Evolutionary conservation across 23 tunicate genomes (phyloP).

Genomic region (Clavelina lepadiformis): DNA sequence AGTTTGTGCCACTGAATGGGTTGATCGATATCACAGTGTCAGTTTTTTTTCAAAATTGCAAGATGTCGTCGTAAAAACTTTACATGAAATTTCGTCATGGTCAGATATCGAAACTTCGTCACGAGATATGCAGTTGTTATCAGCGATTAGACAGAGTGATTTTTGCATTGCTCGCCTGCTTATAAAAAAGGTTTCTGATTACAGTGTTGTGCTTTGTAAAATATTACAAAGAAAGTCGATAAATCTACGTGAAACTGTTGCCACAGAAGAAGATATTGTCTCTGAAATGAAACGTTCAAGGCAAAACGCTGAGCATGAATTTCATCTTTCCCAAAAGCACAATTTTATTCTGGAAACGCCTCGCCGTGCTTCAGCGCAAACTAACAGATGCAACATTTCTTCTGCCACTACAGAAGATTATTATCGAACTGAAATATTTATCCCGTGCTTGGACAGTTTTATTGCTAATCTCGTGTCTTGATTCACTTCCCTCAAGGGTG

Average conservation of each 20-base stretch:
- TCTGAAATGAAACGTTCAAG: not conserved
- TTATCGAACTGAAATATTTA: constrained; percentile 3
- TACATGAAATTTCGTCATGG: constrained; percentile 12
- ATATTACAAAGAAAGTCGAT: constrained; percentile 1
- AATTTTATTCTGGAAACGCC: constrained; percentile 3
- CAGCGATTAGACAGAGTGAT: constrained; percentile 7
- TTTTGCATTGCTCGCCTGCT: constrained; percentile 13
- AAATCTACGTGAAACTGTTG: constrained; percentile 2
- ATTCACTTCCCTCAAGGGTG: constrained; percentile 8
- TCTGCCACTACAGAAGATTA: not conserved
- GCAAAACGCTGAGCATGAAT: constrained; percentile 11
- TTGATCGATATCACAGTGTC: not conserved
- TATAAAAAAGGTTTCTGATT: constrained; percentile 11
- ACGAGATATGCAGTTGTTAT: constrained; percentile 4
- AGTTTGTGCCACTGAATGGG: constrained; percentile 11
- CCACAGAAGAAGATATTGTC: not conserved
- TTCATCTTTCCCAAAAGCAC: constrained; percentile 3
- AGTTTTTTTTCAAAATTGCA: constrained; percentile 12
- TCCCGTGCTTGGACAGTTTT: not conserved
- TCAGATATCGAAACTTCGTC: constrained; percentile 13
- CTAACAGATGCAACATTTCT: constrained; percentile 12
- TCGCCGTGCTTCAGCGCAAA: not conserved
- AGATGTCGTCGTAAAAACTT: constrained; percentile 9
- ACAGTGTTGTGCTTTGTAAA: constrained; percentile 5
- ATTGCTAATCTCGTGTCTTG: not conserved